Evolutionary conservation across 2,797 vertebrate genomes (phyloP).

Genomic region (Galaxias olidus): DNA sequence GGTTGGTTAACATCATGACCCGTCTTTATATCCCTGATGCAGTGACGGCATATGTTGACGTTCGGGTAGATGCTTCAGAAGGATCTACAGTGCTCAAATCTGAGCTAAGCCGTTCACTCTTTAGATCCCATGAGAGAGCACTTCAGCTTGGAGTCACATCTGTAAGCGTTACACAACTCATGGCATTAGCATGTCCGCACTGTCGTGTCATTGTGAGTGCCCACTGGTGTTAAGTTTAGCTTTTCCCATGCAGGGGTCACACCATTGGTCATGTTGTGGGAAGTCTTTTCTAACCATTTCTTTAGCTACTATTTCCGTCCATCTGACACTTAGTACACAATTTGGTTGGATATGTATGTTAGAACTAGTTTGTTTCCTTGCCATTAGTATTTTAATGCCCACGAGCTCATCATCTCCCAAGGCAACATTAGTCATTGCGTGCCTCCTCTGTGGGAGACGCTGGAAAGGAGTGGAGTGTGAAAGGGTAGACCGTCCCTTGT

Average conservation of each 20-base stretch:
- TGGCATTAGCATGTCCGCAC: constrained; percentile 56
- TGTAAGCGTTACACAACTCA: constrained; percentile 49
- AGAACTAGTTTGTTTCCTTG: no score
- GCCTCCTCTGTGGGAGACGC: constrained; percentile 30
- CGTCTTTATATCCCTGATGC: constrained; percentile 51
- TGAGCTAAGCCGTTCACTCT: constrained; percentile 67
- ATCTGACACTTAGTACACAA: not conserved
- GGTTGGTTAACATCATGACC: constrained; percentile 45
- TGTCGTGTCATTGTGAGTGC: constrained; percentile 41
- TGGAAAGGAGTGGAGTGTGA: constrained; percentile 17
- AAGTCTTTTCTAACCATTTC: not conserved
- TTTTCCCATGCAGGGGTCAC: constrained; percentile 57
- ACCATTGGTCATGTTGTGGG: constrained; percentile 31
- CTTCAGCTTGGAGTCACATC: constrained; percentile 64
- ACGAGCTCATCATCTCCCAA: no score
- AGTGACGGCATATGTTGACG: constrained; percentile 58
- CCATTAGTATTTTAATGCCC: no score
- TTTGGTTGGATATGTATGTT: no score
- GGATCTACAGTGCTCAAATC: constrained; percentile 64
- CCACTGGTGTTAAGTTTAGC: constrained; percentile 49
- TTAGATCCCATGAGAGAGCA: constrained; percentile 62
- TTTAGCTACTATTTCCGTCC: constrained; percentile 4
- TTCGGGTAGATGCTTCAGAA: constrained; percentile 55
- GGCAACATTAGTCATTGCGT: constrained; percentile 11
- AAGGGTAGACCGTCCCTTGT: constrained; percentile 25